Conservation (phyloP, 2,113 vertebrate genomes). For the Neogobius melanostomus region DNA sequence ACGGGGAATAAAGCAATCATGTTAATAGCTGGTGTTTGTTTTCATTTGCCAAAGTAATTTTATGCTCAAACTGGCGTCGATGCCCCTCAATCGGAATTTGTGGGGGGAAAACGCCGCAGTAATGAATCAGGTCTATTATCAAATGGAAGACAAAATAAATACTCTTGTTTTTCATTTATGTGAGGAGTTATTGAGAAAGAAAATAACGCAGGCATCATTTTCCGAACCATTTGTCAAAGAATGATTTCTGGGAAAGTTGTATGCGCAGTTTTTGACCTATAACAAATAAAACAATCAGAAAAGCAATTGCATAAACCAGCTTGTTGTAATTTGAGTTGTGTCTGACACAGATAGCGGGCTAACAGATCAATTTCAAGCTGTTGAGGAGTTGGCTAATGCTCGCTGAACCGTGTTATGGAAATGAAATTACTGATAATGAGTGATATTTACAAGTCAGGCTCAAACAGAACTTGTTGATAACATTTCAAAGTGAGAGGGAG, state of each 20-base stretch:
- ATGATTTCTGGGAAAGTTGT: neutral
- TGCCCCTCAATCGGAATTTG: conserved; percentile 43
- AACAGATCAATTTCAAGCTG: conserved; percentile 9
- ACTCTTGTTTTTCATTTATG: neutral
- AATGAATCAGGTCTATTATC: conserved; percentile 34
- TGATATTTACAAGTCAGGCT: conserved; percentile 6
- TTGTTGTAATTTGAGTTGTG: neutral
- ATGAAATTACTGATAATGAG: conserved; percentile 16
- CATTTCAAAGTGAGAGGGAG: neutral
- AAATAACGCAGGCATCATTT: neutral
- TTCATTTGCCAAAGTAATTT: conserved; percentile 58
- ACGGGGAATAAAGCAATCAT: conserved; percentile 45
- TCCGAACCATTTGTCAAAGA: neutral
- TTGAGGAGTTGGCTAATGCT: conserved; percentile 4
- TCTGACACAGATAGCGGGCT: conserved; percentile 4
- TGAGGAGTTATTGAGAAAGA: neutral
- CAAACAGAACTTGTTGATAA: neutral
- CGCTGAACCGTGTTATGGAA: conserved; percentile 17
- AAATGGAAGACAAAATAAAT: conserved; percentile 9
- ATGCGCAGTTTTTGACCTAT: neutral
- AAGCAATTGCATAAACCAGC: neutral
- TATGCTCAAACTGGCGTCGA: conserved; percentile 24
- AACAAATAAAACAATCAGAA: neutral
- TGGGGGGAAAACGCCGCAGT: conserved; percentile 22
- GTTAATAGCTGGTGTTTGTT: conserved; percentile 65